These are phyloP conservation scores for Poicephalus gulielmi DNA, from an alignment of 2,113 vertebrate genomes.

Conservation along the genomic window DNA sequence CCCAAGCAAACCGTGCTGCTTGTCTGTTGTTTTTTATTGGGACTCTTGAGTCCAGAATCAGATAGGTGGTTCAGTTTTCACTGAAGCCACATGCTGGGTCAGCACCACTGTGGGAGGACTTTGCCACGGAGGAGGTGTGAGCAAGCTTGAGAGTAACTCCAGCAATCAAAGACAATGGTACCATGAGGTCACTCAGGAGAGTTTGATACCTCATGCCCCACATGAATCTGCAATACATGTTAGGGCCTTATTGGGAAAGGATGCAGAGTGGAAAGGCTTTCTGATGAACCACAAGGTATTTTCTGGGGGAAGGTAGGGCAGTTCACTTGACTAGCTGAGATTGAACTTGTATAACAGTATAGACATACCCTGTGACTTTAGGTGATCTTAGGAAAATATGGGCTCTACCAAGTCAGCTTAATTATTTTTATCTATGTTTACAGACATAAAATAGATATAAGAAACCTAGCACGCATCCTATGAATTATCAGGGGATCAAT, in stretches of 20 bases:
- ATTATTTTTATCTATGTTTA: neutral
- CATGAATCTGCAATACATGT: rapidly evolving
- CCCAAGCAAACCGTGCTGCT: neutral
- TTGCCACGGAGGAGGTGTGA: rapidly evolving
- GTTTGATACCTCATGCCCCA: rapidly evolving
- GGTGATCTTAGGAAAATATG: neutral
- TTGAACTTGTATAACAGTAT: neutral
- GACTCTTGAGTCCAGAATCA: neutral
- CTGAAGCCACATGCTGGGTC: neutral
- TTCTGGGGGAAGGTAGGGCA: neutral
- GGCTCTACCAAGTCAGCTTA: neutral
- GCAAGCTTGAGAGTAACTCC: neutral
- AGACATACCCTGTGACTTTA: neutral
- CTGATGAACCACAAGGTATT: neutral
- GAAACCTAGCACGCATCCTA: neutral
- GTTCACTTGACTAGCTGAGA: neutral
- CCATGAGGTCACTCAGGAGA: neutral
- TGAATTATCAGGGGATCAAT: neutral
- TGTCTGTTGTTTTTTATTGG: neutral
- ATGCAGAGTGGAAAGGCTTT: neutral
- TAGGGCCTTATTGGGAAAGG: neutral
- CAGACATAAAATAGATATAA: neutral
- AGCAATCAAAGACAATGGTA: neutral
- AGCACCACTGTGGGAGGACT: neutral
- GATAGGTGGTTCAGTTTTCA: neutral